Evolutionary conservation across 1,140 invertebrate genomes (phyloP).

Genomic region (Calephelis virginiensis): DNA sequence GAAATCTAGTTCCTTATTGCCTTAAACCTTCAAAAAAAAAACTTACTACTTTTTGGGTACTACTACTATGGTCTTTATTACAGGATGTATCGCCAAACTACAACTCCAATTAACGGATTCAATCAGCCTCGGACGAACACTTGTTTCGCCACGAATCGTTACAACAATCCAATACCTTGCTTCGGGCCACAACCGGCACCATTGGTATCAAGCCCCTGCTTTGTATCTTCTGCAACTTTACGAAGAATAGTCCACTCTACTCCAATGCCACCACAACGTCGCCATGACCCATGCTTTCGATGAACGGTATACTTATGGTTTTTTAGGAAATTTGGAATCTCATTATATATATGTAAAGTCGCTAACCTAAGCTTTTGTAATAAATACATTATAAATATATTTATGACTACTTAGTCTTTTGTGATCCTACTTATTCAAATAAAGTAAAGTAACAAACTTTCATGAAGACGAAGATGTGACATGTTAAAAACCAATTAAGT

Average conservation of each 20-base stretch:
- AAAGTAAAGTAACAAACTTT: too few species aligned
- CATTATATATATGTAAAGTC: neutral
- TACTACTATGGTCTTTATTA: slow-evolving; percentile 4
- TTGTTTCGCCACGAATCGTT: slow-evolving; percentile 20
- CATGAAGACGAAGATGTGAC: too few species aligned
- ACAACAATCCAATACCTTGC: slow-evolving; percentile 28
- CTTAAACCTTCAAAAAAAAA: too few species aligned
- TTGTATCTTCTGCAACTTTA: slow-evolving; percentile 27
- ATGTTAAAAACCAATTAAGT: too few species aligned
- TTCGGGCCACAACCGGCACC: slow-evolving; percentile 23
- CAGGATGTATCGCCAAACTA: slow-evolving; percentile 36
- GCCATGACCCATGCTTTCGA: slow-evolving; percentile 37
- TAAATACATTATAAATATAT: too few species aligned
- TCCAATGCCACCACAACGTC: slow-evolving; percentile 21
- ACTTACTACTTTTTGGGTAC: too few species aligned
- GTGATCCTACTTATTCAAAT: too few species aligned
- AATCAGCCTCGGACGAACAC: slow-evolving; percentile 17
- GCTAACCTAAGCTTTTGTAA: too few species aligned
- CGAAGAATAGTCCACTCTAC: slow-evolving; percentile 23
- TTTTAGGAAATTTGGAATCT: neutral
- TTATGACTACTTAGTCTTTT: too few species aligned
- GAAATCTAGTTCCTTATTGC: too few species aligned
- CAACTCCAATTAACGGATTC: slow-evolving; percentile 25
- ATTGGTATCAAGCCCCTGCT: slow-evolving; percentile 28
- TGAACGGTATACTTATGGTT: neutral